A percentile compares a stretch with the other conserved stretches of the same genome.
phyloP scores from a whole-genome alignment of 2,113 vertebrate genomes.

The Odobenus rosmarus region DNA sequence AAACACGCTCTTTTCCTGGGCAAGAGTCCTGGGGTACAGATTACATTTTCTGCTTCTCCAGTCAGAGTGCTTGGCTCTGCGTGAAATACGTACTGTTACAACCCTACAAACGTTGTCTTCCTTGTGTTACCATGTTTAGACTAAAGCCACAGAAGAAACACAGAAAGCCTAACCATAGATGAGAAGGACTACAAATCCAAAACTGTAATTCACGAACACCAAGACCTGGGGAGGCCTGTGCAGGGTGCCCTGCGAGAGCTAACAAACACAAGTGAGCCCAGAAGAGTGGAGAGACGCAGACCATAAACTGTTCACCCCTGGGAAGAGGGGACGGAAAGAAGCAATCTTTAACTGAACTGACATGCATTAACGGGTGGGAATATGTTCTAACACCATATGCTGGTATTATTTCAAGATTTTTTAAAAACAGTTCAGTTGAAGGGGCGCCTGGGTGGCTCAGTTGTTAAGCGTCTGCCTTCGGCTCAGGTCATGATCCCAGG shows the following conservation, averaged over 20 bases:
- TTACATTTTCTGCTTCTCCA: not conserved
- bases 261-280: no score
- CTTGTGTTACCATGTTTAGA: not conserved
- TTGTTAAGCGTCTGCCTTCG: no score
- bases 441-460: no score
- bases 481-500: no score
- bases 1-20: not conserved
- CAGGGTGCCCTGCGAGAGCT: not conserved
- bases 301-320: accelerated
- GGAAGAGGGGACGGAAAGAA: not conserved
- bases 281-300: not conserved
- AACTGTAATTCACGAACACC: no score
- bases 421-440: not conserved
- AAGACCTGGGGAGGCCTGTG: not conserved
- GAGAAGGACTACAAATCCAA: not conserved
- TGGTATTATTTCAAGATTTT: not conserved
- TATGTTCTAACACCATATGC: accelerated
- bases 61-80: not conserved
- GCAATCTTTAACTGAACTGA: not conserved
- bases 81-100: not conserved
- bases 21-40: not conserved
- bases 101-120: not conserved
- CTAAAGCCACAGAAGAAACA: not conserved
- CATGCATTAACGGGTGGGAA: not conserved
- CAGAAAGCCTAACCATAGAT: not conserved